Percentiles rank a stretch among this genome's conserved stretches.
Evolutionary conservation across 2,888 invertebrate species (phyloP).

Genomic region (Neoaliturus tenellus): DNA sequence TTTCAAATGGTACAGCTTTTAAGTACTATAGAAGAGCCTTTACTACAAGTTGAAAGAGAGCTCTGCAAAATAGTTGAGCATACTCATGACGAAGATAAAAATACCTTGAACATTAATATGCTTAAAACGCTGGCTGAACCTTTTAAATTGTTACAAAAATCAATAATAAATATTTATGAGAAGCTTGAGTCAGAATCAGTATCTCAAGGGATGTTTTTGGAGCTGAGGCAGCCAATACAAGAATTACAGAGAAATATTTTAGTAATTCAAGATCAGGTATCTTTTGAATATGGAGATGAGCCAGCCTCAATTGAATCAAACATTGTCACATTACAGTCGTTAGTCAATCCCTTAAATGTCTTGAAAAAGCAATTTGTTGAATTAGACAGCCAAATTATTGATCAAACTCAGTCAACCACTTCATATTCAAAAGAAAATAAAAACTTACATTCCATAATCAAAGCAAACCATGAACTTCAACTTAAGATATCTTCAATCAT

Average conservation of each 20-base stretch:
- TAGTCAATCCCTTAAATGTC: slow-evolving; percentile 65
- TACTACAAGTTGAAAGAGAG: slow-evolving; percentile 62
- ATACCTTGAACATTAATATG: slow-evolving; percentile 62
- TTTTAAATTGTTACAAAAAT: slow-evolving; percentile 64
- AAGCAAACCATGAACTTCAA: slow-evolving; percentile 54
- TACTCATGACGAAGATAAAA: slow-evolving; percentile 62
- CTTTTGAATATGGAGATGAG: slow-evolving; percentile 66
- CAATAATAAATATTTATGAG: slow-evolving; percentile 63
- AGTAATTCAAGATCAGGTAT: slow-evolving; percentile 66
- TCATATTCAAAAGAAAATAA: slow-evolving; percentile 31
- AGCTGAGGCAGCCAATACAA: slow-evolving; percentile 65
- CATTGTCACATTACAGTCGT: slow-evolving; percentile 64
- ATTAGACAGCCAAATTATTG: slow-evolving; percentile 54
- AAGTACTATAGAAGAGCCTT: slow-evolving; percentile 61
- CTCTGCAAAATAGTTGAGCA: slow-evolving; percentile 61
- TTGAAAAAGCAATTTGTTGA: slow-evolving; percentile 62
- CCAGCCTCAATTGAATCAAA: slow-evolving; percentile 65
- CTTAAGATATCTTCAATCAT: slow-evolving; percentile 55
- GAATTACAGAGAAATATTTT: slow-evolving; percentile 67
- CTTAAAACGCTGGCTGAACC: slow-evolving; percentile 64
- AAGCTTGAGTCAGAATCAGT: slow-evolving; percentile 57
- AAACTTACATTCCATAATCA: slow-evolving; percentile 39
- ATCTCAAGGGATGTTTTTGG: slow-evolving; percentile 58
- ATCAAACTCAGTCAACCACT: background rate
- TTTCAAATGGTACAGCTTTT: slow-evolving; percentile 54